Conservation (phyloP, 2,113 vertebrate genomes). For the Galeopterus variegatus region DNA sequence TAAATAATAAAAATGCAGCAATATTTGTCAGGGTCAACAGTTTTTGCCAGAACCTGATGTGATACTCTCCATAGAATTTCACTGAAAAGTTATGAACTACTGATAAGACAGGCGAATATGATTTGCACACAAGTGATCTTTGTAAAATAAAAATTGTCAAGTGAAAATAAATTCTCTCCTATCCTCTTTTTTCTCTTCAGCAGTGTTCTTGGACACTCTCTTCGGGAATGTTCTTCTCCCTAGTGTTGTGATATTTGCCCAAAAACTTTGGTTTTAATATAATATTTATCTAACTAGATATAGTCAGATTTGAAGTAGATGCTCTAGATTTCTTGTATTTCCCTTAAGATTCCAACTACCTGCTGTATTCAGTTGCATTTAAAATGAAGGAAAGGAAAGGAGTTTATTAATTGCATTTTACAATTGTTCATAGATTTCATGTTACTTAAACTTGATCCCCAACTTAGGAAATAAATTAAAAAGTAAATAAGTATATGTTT, state of each 20-base stretch:
- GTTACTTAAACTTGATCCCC: background rate
- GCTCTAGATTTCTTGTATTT: background rate
- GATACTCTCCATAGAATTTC: background rate
- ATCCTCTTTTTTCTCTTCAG: background rate
- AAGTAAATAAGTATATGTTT: background rate
- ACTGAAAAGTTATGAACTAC: background rate
- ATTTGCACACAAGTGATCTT: background rate
- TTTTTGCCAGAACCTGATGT: background rate
- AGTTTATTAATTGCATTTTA: background rate
- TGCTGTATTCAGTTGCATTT: background rate
- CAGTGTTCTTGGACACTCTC: background rate
- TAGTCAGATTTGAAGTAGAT: background rate
- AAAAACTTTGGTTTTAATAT: background rate
- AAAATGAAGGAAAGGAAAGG: background rate
- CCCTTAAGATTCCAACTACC: background rate
- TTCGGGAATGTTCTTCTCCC: background rate
- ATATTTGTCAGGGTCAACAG: background rate
- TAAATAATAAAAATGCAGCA: background rate
- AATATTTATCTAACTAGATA: constrained; percentile 9
- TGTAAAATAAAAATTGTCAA: background rate
- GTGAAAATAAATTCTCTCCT: background rate
- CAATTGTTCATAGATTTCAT: background rate
- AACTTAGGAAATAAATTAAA: background rate
- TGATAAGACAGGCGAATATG: background rate
- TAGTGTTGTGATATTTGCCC: constrained; percentile 8